phyloP scores from a whole-genome alignment of 2,797 vertebrate species.

The Crocodylus rhombifer region DNA sequence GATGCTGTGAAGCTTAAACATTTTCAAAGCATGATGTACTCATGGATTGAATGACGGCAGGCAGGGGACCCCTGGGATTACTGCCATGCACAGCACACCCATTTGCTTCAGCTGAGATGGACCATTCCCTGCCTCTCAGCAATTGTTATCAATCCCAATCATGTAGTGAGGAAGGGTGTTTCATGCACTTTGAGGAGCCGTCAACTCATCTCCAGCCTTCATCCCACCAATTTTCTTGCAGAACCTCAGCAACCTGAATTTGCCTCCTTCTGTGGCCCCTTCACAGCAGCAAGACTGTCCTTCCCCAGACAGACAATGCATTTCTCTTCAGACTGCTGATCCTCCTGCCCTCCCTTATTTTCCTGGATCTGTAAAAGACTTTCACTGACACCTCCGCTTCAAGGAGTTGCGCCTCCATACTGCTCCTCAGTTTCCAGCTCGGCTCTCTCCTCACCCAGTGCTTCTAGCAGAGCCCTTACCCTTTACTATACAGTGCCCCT shows the following conservation, averaged over 20 bases:
- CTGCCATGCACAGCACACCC: too few relatives aligned
- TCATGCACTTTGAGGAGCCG: background rate
- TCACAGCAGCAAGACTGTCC: background rate
- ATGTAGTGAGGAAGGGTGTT: background rate
- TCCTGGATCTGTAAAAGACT: background rate
- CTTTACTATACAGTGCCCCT: background rate
- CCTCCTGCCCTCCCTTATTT: background rate
- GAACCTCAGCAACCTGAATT: background rate
- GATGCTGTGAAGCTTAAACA: background rate
- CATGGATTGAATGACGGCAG: background rate
- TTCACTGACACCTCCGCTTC: background rate
- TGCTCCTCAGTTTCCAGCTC: background rate
- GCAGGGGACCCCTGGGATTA: too few relatives aligned
- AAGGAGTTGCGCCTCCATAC: background rate
- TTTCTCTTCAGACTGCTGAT: background rate
- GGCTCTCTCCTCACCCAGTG: background rate
- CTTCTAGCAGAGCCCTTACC: background rate
- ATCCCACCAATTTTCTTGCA: background rate
- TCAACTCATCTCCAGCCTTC: background rate
- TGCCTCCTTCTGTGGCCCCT: background rate
- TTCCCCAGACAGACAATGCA: fast-evolving
- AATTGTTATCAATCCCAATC: background rate
- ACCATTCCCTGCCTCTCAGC: background rate
- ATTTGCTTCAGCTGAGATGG: too few relatives aligned
- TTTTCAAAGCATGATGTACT: background rate